Percentiles rank a stretch among this genome's conserved stretches.
Conservation (phyloP, 2,797 vertebrate species). For the Anas georgica region DNA sequence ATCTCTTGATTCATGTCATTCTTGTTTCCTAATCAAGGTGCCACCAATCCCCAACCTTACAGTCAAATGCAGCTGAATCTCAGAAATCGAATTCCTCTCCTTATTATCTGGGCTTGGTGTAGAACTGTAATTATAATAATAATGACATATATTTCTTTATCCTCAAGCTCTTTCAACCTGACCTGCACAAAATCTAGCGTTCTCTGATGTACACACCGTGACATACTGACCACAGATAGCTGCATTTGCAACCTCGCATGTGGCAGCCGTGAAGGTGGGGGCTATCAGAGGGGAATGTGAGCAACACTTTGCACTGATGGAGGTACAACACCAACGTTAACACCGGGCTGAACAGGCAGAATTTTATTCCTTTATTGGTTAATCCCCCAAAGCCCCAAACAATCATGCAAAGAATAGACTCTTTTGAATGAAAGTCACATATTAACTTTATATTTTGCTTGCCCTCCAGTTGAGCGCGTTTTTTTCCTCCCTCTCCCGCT, state of each 20-base stretch:
- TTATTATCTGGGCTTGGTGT: not conserved
- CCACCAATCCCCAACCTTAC: not conserved
- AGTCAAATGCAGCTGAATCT: not conserved
- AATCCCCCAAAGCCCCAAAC: conserved; percentile 28
- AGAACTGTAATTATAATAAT: conserved; percentile 6
- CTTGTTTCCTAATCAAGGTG: conserved; percentile 32
- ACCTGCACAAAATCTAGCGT: not conserved
- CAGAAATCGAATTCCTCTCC: conserved; percentile 7
- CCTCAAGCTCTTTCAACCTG: not conserved
- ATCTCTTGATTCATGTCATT: not conserved
- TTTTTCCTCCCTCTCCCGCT: not conserved
- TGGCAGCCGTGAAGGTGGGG: not conserved
- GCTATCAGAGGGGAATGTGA: not conserved
- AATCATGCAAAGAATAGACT: conserved; percentile 1
- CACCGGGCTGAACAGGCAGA: conserved; percentile 10
- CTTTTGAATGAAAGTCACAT: conserved; percentile 55
- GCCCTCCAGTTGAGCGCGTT: not conserved
- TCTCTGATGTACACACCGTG: not conserved
- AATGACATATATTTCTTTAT: conserved; percentile 9
- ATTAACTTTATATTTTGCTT: conserved; percentile 41
- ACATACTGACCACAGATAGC: not conserved
- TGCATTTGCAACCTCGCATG: not conserved
- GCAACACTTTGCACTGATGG: not conserved
- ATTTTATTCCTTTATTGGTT: conserved; percentile 35
- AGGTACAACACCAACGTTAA: conserved; percentile 1